Conservation (phyloP, 2,113 vertebrate species). For the Malaclemys terrapin region DNA sequence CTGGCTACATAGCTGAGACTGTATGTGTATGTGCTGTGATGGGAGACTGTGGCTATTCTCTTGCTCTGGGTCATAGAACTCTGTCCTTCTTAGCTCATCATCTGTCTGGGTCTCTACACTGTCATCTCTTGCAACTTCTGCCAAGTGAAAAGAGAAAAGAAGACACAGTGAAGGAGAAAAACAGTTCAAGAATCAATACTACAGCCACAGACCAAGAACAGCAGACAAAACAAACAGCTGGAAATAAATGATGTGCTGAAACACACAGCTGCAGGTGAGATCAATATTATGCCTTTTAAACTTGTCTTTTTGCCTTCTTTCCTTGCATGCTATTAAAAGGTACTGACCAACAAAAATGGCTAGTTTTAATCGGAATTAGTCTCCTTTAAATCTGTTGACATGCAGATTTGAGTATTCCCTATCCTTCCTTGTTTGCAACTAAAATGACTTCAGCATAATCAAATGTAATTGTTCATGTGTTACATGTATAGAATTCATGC, state of each 20-base stretch:
- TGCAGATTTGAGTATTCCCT: conserved; percentile 48
- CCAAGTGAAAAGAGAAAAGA: not conserved
- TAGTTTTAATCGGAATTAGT: conserved; percentile 21
- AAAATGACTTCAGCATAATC: conserved; percentile 37
- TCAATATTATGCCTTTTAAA: conserved; percentile 60
- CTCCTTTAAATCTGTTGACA: conserved; percentile 36
- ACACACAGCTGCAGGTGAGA: conserved; percentile 22
- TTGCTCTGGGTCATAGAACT: not conserved
- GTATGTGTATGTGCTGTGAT: not conserved
- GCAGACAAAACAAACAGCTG: not conserved
- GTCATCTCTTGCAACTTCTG: not conserved
- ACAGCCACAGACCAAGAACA: not conserved
- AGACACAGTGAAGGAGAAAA: not conserved
- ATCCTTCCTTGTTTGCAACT: conserved; percentile 28
- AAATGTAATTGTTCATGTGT: conserved; percentile 32
- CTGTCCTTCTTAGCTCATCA: not conserved
- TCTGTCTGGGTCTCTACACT: not conserved
- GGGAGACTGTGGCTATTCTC: not conserved
- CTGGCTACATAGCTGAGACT: not conserved
- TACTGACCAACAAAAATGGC: conserved; percentile 48
- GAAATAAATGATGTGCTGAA: conserved; percentile 50
- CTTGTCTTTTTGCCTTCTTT: conserved; percentile 28
- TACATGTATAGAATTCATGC: conserved; percentile 34
- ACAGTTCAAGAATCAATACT: conserved; percentile 1
- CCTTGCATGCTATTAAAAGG: conserved; percentile 21